Percentiles rank a stretch among this genome's conserved stretches.
Conservation (phyloP, 2,888 invertebrate species). For the Melolontha melolontha region DNA sequence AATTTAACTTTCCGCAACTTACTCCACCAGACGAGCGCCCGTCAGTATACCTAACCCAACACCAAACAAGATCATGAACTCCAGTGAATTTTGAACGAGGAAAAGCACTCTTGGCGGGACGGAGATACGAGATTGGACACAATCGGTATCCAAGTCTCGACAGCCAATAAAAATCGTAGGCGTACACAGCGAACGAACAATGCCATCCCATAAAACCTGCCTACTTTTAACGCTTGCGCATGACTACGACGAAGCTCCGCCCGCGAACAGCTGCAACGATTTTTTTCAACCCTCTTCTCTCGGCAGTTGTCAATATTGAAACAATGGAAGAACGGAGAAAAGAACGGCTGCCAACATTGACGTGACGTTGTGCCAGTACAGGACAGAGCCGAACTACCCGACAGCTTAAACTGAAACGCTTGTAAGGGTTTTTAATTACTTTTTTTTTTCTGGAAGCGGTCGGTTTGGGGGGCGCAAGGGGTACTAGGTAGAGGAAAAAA, state of each 20-base stretch:
- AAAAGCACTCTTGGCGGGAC: too few relatives aligned
- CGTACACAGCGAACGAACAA: conserved; percentile 11
- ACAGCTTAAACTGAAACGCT: conserved; percentile 5
- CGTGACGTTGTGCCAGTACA: not conserved
- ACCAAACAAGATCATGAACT: too few relatives aligned
- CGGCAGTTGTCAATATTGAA: conserved; percentile 56
- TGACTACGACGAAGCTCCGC: conserved; percentile 47
- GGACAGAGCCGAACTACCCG: too few relatives aligned
- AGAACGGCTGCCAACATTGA: conserved; percentile 11
- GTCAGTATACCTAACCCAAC: too few relatives aligned
- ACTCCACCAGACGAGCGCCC: too few relatives aligned
- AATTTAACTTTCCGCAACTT: too few relatives aligned
- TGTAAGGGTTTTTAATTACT: conserved; percentile 4
- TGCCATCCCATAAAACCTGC: conserved; percentile 43
- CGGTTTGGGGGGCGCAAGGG: conserved; percentile 2
- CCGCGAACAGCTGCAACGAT: conserved; percentile 61
- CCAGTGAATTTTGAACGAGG: too few relatives aligned
- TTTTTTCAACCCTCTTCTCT: conserved; percentile 48
- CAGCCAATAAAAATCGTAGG: conserved; percentile 41
- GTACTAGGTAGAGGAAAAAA: not conserved
- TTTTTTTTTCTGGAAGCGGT: conserved; percentile 15
- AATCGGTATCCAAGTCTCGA: conserved; percentile 5
- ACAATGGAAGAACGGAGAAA: conserved; percentile 47
- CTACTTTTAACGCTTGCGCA: conserved; percentile 54
- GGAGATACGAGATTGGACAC: too few relatives aligned